Base-by-base conservation (phyloP, 2,797 vertebrate species). In the Trematocara caparti region DNA sequence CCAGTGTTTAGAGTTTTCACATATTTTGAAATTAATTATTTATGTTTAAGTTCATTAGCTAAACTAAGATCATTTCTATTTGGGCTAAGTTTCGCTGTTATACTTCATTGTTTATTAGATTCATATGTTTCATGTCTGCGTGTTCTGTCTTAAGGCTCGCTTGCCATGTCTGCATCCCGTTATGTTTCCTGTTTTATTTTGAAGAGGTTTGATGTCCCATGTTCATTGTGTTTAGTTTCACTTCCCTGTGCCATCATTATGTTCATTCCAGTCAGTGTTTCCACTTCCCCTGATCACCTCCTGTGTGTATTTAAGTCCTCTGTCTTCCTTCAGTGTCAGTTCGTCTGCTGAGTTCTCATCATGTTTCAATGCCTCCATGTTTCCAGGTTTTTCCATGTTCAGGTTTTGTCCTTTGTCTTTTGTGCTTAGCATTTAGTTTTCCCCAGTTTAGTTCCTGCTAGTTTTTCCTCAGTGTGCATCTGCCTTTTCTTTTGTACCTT, bases 141-240 rank as follows among this genome's bases (percentile, higher is more conserved):
- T 30, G 13, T 30, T 53, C 7, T 30, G 3, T 30, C 51, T 55
- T 1, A 55, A 55, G 14, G 51, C 14, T 30, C 0, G 4, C 1
- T 55, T 55, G 53, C 53, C 27, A 30, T 32, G 27, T 32, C 27
- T 4, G 27, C 3, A 0, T 55, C 27, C 27, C 3, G 3, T 30
- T 55, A 55, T 30, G 14, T 55, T 55, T 55, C 14, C 53, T 17
- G 27, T 55, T 55, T 17, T 55, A 55, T 55, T 55, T 32, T 55
- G 27, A 55, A 32, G 27, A 55, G 8, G 53, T 17, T 14, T 55
- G 0, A 30, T 55, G 4, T 32, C 14, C 27, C 53, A 32, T 55
- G 27, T 32, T 55, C 27, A 55, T 32, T 17, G 27, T 17, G 27
- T 55, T 32, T 55, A 55, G 14, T 32, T 55, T 55, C 53, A 32